phyloP scores from a whole-genome alignment of 2,888 invertebrate genomes.

The Cacoxenus indagator region DNA sequence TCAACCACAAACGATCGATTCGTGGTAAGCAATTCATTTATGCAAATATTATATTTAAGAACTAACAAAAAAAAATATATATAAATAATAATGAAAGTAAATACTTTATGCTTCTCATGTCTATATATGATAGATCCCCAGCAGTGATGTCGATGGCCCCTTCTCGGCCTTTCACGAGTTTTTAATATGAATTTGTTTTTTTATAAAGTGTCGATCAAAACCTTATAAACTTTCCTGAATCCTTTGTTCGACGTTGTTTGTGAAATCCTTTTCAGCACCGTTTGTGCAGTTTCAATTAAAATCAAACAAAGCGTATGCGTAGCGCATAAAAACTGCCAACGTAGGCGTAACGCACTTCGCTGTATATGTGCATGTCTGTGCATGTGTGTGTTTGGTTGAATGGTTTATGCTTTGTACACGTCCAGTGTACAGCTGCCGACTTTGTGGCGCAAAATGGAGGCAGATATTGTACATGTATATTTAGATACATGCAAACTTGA shows the following conservation, averaged over 20 bases:
- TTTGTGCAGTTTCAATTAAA: slow-evolving; percentile 19
- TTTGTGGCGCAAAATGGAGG: neutral
- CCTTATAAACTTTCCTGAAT: neutral
- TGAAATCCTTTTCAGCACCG: slow-evolving; percentile 4
- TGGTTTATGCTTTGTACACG: neutral
- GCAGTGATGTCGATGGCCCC: neutral
- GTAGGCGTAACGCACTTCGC: slow-evolving; percentile 11
- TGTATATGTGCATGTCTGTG: neutral
- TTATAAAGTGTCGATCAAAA: slow-evolving; percentile 2
- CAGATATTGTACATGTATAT: neutral
- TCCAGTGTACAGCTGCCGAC: neutral
- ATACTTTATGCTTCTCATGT: too few species aligned
- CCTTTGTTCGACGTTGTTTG: neutral
- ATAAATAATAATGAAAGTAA: too few species aligned
- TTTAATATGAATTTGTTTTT: neutral
- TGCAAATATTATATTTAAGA: neutral
- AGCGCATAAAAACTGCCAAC: slow-evolving; percentile 11
- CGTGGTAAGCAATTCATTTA: neutral
- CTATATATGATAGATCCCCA: too few species aligned
- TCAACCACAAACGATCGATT: too few species aligned
- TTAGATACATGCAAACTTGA: neutral
- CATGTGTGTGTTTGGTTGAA: neutral
- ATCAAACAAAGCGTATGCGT: slow-evolving; percentile 14
- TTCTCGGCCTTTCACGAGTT: neutral
- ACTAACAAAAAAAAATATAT: neutral